These are phyloP conservation scores for Agrilus mali DNA, from an alignment of 2,888 invertebrate species.

Conservation along the genomic window DNA sequence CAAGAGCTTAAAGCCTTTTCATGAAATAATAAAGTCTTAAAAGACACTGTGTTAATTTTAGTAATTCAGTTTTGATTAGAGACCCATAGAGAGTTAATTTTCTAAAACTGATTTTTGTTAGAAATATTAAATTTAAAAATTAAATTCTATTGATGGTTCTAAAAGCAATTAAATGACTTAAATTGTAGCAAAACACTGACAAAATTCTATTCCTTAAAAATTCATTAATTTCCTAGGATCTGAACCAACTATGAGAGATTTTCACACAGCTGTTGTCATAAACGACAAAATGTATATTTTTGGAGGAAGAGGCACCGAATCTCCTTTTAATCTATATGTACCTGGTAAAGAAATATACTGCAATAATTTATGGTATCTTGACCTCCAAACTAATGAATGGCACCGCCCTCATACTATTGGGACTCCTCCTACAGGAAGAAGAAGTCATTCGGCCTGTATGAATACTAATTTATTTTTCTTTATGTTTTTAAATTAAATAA, in stretches of 20 bases:
- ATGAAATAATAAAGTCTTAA: no score
- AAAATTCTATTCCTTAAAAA: background rate
- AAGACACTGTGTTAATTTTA: no score
- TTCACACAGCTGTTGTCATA: slow-evolving; percentile 74
- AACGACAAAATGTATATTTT: slow-evolving; percentile 75
- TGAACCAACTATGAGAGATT: slow-evolving; percentile 57
- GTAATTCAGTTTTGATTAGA: no score
- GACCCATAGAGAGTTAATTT: no score
- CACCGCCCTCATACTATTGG: slow-evolving; percentile 46
- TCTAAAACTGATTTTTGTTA: no score
- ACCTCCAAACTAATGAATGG: slow-evolving; percentile 62
- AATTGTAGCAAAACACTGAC: no score
- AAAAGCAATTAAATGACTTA: no score
- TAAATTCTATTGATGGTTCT: no score
- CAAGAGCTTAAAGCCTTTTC: no score
- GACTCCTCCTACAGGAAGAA: slow-evolving; percentile 60
- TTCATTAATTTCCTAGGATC: slow-evolving; percentile 16
- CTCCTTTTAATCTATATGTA: slow-evolving; percentile 49
- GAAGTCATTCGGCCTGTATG: slow-evolving; percentile 88
- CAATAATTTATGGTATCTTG: slow-evolving; percentile 61
- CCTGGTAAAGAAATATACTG: slow-evolving; percentile 65
- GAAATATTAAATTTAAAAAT: no score
- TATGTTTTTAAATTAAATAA: background rate
- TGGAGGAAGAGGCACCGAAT: slow-evolving; percentile 65
- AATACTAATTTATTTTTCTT: slow-evolving; percentile 6